Evolutionary conservation across 2,888 invertebrate genomes (phyloP).

Genomic region (Caenorhabditis sp.): DNA sequence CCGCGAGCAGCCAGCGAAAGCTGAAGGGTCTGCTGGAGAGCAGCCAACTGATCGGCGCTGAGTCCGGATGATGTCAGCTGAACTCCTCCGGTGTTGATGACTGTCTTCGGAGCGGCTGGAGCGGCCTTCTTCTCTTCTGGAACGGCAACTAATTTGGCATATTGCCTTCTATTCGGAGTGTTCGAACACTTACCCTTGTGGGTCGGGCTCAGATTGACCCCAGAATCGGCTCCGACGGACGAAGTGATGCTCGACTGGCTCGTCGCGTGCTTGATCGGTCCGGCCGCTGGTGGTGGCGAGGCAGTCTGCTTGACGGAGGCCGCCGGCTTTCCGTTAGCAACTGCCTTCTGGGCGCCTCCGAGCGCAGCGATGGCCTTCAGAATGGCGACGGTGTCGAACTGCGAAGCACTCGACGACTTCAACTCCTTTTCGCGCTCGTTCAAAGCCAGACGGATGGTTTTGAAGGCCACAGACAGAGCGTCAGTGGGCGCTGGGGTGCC

Average conservation of each 20-base stretch:
- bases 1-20: slow-evolving; percentile 66
- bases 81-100: slow-evolving; percentile 69
- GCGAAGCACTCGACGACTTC: slow-evolving; percentile 16
- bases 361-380: slow-evolving; percentile 39
- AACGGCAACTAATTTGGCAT: no score
- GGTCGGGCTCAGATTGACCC: slow-evolving; percentile 71
- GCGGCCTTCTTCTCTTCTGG: slow-evolving; percentile 62
- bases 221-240: slow-evolving; percentile 74
- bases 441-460: slow-evolving; percentile 47
- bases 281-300: slow-evolving; percentile 52
- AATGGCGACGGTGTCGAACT: slow-evolving; percentile 37
- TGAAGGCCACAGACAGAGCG: slow-evolving; percentile 41
- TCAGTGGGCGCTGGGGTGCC: slow-evolving; percentile 36
- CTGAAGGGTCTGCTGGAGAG: slow-evolving; percentile 69
- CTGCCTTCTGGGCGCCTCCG: slow-evolving; percentile 26
- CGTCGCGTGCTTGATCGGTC: slow-evolving; percentile 71
- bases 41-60: slow-evolving; percentile 74
- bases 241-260: slow-evolving; percentile 75
- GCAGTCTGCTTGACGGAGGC: slow-evolving; percentile 8
- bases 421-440: slow-evolving; percentile 68
- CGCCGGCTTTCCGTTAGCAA: slow-evolving; percentile 47
- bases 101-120: slow-evolving; percentile 32
- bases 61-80: slow-evolving; percentile 73
- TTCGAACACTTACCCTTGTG: slow-evolving; percentile 62
- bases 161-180: no score